phyloP scores from a whole-genome alignment of 2,888 invertebrate species.

The Latheticus oryzae region DNA sequence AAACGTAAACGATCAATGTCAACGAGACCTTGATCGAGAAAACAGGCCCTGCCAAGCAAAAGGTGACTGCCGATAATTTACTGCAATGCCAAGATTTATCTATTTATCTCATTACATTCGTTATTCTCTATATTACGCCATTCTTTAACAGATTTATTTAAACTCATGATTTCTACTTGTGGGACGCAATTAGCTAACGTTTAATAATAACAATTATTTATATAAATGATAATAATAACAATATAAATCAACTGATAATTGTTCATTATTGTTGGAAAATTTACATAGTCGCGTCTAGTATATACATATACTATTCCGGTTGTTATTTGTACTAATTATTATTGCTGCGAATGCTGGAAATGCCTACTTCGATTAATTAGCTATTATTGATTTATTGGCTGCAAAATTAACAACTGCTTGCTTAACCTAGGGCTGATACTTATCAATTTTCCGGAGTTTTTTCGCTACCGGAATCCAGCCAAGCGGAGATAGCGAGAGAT shows the following conservation, averaged over 20 bases:
- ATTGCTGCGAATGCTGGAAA: conserved; percentile 34
- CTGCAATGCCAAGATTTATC: conserved; percentile 45
- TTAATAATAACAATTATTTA: conserved; percentile 36
- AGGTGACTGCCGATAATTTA: conserved; percentile 45
- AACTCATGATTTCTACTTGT: conserved; percentile 4
- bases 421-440: conserved; percentile 14
- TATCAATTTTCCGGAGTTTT: conserved; percentile 25
- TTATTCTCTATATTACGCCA: conserved; percentile 34
- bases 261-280: conserved; percentile 40
- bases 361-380: conserved; percentile 35
- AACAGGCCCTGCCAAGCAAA: conserved; percentile 43
- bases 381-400: conserved; percentile 30
- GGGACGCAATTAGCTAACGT: conserved; percentile 35
- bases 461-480: conserved; percentile 30
- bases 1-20: conserved; percentile 48
- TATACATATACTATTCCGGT: conserved; percentile 28
- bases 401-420: conserved; percentile 24
- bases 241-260: conserved; percentile 40
- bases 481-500: too few species aligned
- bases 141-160: conserved; percentile 27
- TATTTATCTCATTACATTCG: conserved; percentile 34
- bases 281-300: conserved; percentile 37
- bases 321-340: conserved; percentile 32
- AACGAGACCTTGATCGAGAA: conserved; percentile 53
- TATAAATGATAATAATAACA: conserved; percentile 39